Base-by-base conservation (phyloP, 2,113 vertebrate species). In the Dolichotis patagonum region DNA sequence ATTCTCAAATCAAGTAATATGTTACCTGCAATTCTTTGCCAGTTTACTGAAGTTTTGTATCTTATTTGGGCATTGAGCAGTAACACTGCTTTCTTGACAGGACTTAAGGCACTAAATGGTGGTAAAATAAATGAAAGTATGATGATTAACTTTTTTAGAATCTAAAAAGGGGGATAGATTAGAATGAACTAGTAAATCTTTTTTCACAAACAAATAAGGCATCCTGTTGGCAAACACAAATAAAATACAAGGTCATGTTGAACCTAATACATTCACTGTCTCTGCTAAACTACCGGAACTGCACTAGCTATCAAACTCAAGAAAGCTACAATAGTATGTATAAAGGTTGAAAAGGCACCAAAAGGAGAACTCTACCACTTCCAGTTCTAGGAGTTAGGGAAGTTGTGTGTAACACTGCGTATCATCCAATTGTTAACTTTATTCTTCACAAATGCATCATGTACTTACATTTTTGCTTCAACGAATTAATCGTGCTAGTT, bases 31-130 rank as follows among this genome's bases (percentile, higher is more conserved):
- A 85, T 93, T 98, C 91, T 97, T 85, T 95, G 92, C 67, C 90
- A 88, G 63, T 85, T 91, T 88, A 83, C 81, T 84, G 26, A 88
- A 58, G 65, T 92, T 96, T 97, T 94, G n/a, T n/a, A n/a, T n/a
- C n/a, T n/a, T n/a, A 98, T 98, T 98, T 98, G 98, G 98, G 97
- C 97, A 98, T 12, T 97, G 95, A 98, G 97, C 97, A 98, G 98
- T 97, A 98, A 98, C 96, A 97, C 98, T 98, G 98, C 98, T 98
- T 98, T 98, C 98, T 98, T 98, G 97, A 98, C 91, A 98, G 98
- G 98, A 98, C 97, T 98, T 99, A 99, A 99, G 99, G 99, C 99
- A 99, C 99, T 98, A 98, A 98, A 98, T 98, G 99, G 99, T 98
- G 98, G 98, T 98, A 94, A 98, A 98, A 98, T 65, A 97, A 97